Evolutionary conservation across 2,113 vertebrate genomes (phyloP), one percentile per base, ranked within the genome.

Genomic region (Harpagus bidentatus): DNA sequence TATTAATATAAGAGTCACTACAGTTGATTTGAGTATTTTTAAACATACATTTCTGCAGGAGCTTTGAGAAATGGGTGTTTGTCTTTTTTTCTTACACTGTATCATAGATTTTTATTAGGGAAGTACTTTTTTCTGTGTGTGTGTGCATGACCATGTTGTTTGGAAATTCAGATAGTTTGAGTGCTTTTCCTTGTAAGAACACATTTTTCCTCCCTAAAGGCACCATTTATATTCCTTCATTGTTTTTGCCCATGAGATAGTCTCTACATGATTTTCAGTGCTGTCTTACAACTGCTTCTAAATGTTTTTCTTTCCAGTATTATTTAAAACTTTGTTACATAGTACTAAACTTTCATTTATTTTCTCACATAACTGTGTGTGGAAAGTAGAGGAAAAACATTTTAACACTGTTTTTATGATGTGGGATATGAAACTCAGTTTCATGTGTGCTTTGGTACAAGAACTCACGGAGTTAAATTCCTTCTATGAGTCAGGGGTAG

Each of bases 391-490:
- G 26, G 42, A 59, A 94, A 96, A 95, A 43, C 12, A 71, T 88
- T 93, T 95, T 76, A 90, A 58, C 25, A n/a, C 38, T 90, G 20
- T 65, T 91, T 94, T 94, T 89, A 73, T 53, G 59, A 70, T 86
- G 45, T 58, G 17, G 9, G 32, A 12, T 55, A 43, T 29, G 63
- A 90, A 92, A 88, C 25, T 86, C 3, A 10, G 40, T 90, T 91
- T 90, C 45, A 9, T 42, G 15, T 62, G 15, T 13, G 28, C 11
- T 62, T 93, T 63, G 45, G 29, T 93, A 83, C 32, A 62, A 34
- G 45, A 92, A 53, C 38, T 80, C 45, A 65, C 0, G 1, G 78
- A 96, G 82, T 92, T 86, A 95, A 88, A 90, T 66, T 90, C 38
- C 94, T 97, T 78, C 45, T 32, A 8, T 82, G 47, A 90, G 90